Evolutionary conservation across 1,140 invertebrate species (phyloP), one percentile per base, ranked within the genome.

Genomic region (Colletes gigas): DNA sequence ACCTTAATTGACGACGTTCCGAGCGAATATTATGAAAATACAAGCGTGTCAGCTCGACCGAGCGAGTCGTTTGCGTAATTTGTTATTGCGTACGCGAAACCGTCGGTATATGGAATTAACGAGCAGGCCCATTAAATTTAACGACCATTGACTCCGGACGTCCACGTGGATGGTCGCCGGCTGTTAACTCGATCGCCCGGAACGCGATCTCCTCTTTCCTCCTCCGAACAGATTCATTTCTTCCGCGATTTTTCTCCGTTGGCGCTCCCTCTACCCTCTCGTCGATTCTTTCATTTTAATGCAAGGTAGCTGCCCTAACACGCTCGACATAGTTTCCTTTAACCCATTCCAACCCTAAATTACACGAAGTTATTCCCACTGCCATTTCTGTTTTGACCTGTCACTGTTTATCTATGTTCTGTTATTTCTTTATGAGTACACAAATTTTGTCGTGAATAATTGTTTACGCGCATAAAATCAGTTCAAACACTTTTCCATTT

Each of bases 61-160:
- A 6, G 12, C 75, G 71, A 78, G 82, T 78, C 79, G 77, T 85
- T 87, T 81, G 87, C 86, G 86, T 88, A 88, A 87, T 85, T 88
- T 74, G 86, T 88, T 86, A 88, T 88, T 88, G 83, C 85, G 77
- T 78, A 84, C 81, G 79, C 75, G 85, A 84, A 70, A 71, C 66
- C 66, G 68, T 77, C 82, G 67, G 76, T 83, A 78, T 84, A 79
- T 71, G 83, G 78, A 69, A 88, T 88, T 88, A 88, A 88, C 85
- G 85, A 88, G 86, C 78, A 69, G 82, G 69, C 71, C 85, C 82
- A 88, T 88, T 88, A 88, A 88, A 87, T 88, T 88, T 88, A 88
- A 88, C 86, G 85, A 88, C 65, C 85, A 83, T 87, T 88, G 86
- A 88, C 85, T 88, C 30, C 76, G 60, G 62, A 78, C 66, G 76